Base-by-base conservation (phyloP, 2,797 vertebrate species). In the Sphenodon punctatus region DNA sequence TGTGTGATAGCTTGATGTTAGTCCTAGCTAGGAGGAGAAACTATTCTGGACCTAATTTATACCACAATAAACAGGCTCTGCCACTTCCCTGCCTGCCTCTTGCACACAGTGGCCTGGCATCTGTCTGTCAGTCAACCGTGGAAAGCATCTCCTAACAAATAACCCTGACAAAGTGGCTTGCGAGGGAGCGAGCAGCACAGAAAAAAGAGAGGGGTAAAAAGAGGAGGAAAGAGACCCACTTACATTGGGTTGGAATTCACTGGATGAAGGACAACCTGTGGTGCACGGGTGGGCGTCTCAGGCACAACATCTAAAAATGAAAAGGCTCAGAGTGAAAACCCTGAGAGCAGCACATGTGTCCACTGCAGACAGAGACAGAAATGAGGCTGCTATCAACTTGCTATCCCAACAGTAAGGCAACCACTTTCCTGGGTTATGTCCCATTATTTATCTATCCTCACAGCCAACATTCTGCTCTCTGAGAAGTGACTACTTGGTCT, bases 231-330 rank as follows among this genome's bases (percentile, higher is more conserved):
- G 15, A 51, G 8, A 22, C 6, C 23, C 39, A 95, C 98, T 98
- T 95, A 99, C 98, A 97, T 96, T 59, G 97, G 96, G 87, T 98
- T 98, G 41, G 98, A 97, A 89, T 97, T 97, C 94, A 99, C 99
- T 0, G 98, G 98, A 91, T 99, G 99, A 87, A 99, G 96, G 89
- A 99, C 94, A 80, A 99, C 98, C 95, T 99, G 99, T 0, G 98
- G 99, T 1, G 98, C 97, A 95, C 97, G 96, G 88, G 95, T 97
- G 1, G 97, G 98, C 6, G 96, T 97, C 95, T 99, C 98, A 0
- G 97, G 98, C 41, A 98, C 96, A 92, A 99, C 97, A 80, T 99
- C 99, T 99, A 94, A n/a, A 82, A 88, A 69, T 10, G 27, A 85
- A 22, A 92, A 48, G 87, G 23, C 0, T 0, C 74, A 89, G 69